Percentiles rank a stretch among this genome's conserved stretches.
phyloP scores from a whole-genome alignment of 1,140 invertebrate genomes.

The Monochamus saltuarius region DNA sequence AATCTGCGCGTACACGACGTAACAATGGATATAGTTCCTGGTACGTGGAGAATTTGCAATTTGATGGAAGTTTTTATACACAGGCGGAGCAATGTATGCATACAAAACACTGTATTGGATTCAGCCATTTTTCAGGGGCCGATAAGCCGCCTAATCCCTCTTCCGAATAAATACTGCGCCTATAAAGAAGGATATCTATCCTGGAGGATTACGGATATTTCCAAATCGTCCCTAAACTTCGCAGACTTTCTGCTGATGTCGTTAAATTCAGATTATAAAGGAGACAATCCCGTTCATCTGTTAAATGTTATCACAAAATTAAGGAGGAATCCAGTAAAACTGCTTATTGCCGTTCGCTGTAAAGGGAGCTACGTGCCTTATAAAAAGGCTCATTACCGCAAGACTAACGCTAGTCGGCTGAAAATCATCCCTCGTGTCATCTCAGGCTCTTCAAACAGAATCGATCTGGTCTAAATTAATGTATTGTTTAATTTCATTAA shows the following conservation, averaged over 20 bases:
- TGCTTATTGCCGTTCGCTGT: conserved; percentile 4
- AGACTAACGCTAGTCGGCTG: no score
- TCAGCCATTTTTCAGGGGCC: conserved; percentile 36
- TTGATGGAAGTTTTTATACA: conserved; percentile 24
- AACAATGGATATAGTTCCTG: conserved; percentile 7
- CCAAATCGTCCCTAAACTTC: conserved; percentile 23
- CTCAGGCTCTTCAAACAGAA: no score
- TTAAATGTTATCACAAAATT: no score
- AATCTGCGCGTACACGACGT: no score
- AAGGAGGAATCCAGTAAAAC: no score
- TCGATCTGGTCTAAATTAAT: no score
- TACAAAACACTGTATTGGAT: conserved; percentile 39
- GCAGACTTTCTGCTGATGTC: conserved; percentile 21
- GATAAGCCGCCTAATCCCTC: conserved; percentile 38
- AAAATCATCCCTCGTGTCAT: no score
- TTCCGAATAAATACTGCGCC: conserved; percentile 40
- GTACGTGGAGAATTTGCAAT: conserved; percentile 34
- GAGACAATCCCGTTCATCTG: no score
- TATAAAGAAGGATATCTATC: conserved; percentile 43
- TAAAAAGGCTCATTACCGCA: background rate
- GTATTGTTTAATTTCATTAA: no score
- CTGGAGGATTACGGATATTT: conserved; percentile 40
- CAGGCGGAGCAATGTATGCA: conserved; percentile 16
- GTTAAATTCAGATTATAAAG: conserved; percentile 27
- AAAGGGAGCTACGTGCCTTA: conserved; percentile 6